Evolutionary conservation across 2,113 vertebrate species (phyloP).

Genomic region (Tringa solitaria): DNA sequence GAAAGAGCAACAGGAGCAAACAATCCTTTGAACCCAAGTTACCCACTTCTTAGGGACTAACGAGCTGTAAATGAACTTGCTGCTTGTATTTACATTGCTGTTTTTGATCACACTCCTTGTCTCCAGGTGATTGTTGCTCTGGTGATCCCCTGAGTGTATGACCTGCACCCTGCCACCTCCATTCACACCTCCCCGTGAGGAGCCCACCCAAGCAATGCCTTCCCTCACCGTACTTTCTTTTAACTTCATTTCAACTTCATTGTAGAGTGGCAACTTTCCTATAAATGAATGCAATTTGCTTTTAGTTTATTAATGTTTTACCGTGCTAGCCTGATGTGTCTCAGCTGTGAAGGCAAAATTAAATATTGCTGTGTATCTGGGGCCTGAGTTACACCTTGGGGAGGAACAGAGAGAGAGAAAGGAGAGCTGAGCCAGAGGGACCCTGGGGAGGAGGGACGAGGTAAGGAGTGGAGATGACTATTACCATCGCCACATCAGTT

Average conservation of each 20-base stretch:
- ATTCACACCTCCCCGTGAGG: neutral
- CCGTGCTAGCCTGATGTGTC: neutral
- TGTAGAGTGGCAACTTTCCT: neutral
- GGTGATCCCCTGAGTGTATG: neutral
- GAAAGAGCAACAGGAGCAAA: neutral
- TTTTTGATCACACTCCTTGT: neutral
- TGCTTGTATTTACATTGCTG: neutral
- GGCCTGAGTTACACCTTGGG: neutral
- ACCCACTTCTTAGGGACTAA: neutral
- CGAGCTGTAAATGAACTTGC: neutral
- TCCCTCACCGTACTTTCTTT: neutral
- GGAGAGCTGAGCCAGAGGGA: neutral
- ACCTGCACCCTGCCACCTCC: neutral
- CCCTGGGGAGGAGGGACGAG: neutral
- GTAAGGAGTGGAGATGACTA: neutral
- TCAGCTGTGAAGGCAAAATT: neutral
- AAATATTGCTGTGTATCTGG: neutral
- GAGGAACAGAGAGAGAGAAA: neutral
- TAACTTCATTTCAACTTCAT: neutral
- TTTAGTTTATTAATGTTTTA: neutral
- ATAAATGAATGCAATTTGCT: neutral
- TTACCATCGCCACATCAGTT: neutral
- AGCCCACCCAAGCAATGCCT: neutral
- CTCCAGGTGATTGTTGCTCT: neutral
- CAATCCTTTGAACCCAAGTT: neutral